Conservation (phyloP, 2,113 vertebrate species). For the Gadus chalcogrammus region DNA sequence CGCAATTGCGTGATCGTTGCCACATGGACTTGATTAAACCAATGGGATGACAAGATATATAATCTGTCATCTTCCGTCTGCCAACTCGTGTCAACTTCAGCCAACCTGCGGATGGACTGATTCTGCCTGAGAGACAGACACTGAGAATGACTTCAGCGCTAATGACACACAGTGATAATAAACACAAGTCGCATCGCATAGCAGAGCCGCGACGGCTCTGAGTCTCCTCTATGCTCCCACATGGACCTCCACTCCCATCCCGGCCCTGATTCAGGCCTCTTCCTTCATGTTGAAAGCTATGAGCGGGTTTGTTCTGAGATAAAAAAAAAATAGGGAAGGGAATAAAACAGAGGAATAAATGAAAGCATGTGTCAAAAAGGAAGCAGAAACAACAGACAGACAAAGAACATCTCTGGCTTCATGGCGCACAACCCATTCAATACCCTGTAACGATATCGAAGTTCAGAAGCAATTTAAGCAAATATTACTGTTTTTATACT, state of each 20-base stretch:
- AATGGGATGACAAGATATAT: constrained; percentile 5
- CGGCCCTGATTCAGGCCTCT: neutral
- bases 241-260: constrained; percentile 3
- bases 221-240: constrained; percentile 2
- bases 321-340: neutral
- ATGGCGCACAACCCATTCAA: too few species aligned
- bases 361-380: neutral
- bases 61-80: neutral
- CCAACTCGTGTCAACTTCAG: constrained; percentile 11
- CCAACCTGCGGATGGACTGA: constrained; percentile 4
- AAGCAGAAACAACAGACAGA: neutral
- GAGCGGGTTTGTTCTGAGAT: constrained; percentile 17
- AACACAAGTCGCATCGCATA: constrained; percentile 17
- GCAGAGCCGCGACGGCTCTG: neutral
- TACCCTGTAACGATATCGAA: too few species aligned
- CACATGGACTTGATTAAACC: constrained; percentile 16
- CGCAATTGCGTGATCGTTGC: neutral
- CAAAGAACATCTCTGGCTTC: neutral
- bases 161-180: constrained; percentile 30
- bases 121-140: constrained; percentile 13
- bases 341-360: constrained; percentile 10
- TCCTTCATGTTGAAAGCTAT: constrained; percentile 17
- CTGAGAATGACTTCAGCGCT: constrained; percentile 8
- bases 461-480: too few species aligned
- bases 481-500: too few species aligned